Evolutionary conservation across 2,797 vertebrate species (phyloP).

Genomic region (Aphelocoma californica): DNA sequence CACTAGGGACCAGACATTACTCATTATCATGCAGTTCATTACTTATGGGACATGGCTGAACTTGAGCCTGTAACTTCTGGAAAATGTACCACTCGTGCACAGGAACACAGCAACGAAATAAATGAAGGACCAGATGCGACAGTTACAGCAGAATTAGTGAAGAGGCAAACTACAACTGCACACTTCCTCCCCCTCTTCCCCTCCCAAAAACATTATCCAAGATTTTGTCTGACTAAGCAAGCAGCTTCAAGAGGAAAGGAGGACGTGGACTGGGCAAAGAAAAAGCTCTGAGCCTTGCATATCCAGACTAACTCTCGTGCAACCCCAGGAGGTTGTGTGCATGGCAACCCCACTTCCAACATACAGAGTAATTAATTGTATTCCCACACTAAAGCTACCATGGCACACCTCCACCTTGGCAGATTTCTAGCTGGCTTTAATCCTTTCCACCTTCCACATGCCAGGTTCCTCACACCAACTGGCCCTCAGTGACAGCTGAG

Average conservation of each 20-base stretch:
- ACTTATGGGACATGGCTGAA: background rate
- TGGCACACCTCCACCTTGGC: conserved; percentile 49
- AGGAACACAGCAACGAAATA: background rate
- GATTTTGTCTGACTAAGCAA: background rate
- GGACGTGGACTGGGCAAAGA: background rate
- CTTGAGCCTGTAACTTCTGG: background rate
- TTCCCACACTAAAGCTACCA: background rate
- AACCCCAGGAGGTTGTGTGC: background rate
- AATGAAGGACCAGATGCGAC: background rate
- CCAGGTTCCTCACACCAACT: conserved; percentile 14
- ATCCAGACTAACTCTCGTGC: background rate
- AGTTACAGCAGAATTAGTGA: background rate
- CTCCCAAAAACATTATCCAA: background rate
- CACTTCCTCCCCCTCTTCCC: background rate
- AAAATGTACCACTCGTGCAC: background rate
- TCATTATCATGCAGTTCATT: background rate
- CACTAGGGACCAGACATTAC: background rate
- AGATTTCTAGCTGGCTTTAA: conserved; percentile 28
- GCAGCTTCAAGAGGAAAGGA: background rate
- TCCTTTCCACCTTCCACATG: background rate
- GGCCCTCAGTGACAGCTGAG: background rate
- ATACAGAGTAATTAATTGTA: background rate
- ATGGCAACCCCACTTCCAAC: conserved; percentile 3
- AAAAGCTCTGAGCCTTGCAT: background rate
- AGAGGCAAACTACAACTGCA: background rate